Conservation (phyloP, 2,888 invertebrate genomes). For the Leptinotarsa juncta region DNA sequence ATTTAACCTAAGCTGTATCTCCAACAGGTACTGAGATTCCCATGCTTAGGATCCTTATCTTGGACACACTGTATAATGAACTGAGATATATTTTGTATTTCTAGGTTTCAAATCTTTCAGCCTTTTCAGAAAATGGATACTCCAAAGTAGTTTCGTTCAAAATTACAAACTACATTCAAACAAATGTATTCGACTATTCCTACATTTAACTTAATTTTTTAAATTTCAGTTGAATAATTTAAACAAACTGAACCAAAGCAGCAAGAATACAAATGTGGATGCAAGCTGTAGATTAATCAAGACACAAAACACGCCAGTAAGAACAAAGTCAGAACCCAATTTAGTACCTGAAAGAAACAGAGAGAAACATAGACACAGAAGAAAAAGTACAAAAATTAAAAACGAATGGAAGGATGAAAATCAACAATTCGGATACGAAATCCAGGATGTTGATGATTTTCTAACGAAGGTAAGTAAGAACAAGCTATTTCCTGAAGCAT, state of each 20-base stretch:
- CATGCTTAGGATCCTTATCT: too few species aligned
- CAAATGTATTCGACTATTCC: not conserved
- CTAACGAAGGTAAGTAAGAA: conserved; percentile 73
- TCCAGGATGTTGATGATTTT: conserved; percentile 83
- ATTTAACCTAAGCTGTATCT: too few species aligned
- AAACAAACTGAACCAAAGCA: conserved; percentile 49
- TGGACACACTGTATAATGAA: too few species aligned
- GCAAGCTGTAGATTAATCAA: conserved; percentile 38
- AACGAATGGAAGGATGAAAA: conserved; percentile 57
- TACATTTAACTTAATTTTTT: not conserved
- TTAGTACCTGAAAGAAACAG: conserved; percentile 67
- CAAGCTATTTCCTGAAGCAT: too few species aligned
- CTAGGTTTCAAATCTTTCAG: too few species aligned
- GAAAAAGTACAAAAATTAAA: conserved; percentile 37
- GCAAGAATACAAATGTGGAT: conserved; percentile 48
- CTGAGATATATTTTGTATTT: too few species aligned
- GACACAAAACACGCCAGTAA: conserved; percentile 55
- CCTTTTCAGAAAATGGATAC: too few species aligned
- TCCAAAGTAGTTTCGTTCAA: too few species aligned
- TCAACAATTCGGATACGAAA: conserved; percentile 79
- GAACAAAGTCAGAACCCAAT: conserved; percentile 70
- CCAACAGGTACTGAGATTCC: too few species aligned
- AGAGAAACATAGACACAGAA: conserved; percentile 67
- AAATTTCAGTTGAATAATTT: conserved; percentile 40
- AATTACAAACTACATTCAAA: too few species aligned